Base-by-base conservation (phyloP, 1,140 invertebrate species). In the Bombus sibiricus region DNA sequence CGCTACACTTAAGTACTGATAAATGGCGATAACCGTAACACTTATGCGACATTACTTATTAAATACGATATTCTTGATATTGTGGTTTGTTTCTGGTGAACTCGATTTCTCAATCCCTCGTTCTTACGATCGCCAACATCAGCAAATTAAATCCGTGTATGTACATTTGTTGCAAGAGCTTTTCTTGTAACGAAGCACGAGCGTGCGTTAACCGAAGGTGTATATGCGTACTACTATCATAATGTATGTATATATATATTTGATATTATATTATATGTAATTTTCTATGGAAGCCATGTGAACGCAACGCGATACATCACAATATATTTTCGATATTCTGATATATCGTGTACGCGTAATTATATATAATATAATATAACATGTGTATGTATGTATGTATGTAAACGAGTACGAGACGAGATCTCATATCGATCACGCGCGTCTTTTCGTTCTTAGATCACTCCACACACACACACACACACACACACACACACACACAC, bases 221-320 rank as follows among this genome's bases (percentile, higher is more conserved):
- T 73, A 64, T 64, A 57, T 28, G 77, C 77, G 64, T 43, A 64
- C 2, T 32, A 68, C 12, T 22, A 47, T 10, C 81, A 25, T 28
- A 32, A 41, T 47, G 32, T 81, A 32, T 68, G 62, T 41, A n/a
- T 72, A 72, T 72, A 41, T 72, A 72, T 72, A 71, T 59, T 57
- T 53, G 62, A 83, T 57, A 69, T 77, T 69, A 80, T 72, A 72
- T 85, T 85, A 72, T 85, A 85, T 85, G 77, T 85, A 79, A 85
- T 85, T 85, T 80, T 80, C 32, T 85, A 72, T 57, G 25, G 32
- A 43, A 59, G 6, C 1, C 8, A 32, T 25, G 37, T 83, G 74
- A 10, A 73, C 68, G 75, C 53, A 32, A 39, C 68, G n/a, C 77
- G 77, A 62, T 85, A 80, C 22, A 39, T 72, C 47, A 62, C 22